These are phyloP conservation scores for Phylloscopus collybita DNA, from an alignment of 2,797 vertebrate species.

Conservation along the genomic window DNA sequence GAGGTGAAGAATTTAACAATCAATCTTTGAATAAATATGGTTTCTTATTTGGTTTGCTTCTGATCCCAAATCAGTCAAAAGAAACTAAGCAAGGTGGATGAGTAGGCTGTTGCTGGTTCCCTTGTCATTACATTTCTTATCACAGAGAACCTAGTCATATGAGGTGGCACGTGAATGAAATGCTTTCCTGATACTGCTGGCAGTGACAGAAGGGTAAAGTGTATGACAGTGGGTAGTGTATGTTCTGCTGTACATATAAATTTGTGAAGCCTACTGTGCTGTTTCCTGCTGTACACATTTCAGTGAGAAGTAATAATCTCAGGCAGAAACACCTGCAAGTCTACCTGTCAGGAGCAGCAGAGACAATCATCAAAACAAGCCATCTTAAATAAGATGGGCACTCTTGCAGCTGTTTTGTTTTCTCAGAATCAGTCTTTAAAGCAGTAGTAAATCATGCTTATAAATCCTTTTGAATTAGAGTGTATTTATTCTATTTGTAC, in stretches of 20 bases:
- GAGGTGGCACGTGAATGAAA: neutral
- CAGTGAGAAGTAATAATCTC: neutral
- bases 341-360: neutral
- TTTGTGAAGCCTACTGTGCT: neutral
- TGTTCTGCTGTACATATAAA: slow-evolving; percentile 16
- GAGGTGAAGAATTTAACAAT: neutral
- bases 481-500: neutral
- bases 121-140: neutral
- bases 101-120: neutral
- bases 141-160: neutral
- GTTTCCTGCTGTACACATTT: neutral
- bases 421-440: neutral
- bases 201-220: neutral
- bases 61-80: neutral
- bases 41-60: neutral
- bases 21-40: neutral
- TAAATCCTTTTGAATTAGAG: neutral
- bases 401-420: neutral
- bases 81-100: neutral
- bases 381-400: neutral
- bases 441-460: neutral
- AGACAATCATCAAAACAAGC: neutral
- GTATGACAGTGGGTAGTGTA: neutral
- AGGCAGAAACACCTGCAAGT: neutral
- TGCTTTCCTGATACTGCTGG: neutral